phyloP scores from a whole-genome alignment of 2,888 invertebrate genomes.

The Eilema depressum region DNA sequence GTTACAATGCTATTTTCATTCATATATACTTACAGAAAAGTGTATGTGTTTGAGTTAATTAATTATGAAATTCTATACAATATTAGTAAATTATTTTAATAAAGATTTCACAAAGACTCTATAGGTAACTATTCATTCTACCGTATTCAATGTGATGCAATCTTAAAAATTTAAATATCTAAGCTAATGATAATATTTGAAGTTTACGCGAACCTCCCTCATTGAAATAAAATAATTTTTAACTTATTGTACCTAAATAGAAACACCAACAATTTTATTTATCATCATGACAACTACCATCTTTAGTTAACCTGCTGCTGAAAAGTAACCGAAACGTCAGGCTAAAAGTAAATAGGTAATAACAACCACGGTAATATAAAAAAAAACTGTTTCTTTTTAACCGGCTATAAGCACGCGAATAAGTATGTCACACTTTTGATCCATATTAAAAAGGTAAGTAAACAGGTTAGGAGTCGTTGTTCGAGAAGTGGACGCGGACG shows the following conservation, averaged over 20 bases:
- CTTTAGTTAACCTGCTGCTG: too few species aligned
- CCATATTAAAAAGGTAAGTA: neutral
- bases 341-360: neutral
- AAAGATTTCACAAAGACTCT: neutral
- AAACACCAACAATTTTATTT: too few species aligned
- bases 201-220: too few species aligned
- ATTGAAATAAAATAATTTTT: too few species aligned
- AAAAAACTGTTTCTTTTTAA: neutral
- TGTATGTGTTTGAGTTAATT: neutral
- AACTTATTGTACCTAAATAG: too few species aligned
- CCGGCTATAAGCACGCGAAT: constrained; percentile 4
- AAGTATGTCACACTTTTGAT: constrained; percentile 8
- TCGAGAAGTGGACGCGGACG: neutral
- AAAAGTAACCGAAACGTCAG: too few species aligned
- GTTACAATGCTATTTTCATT: neutral
- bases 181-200: too few species aligned
- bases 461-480: constrained; percentile 14
- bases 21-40: neutral
- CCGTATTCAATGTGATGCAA: neutral
- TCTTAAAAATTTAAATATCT: neutral
- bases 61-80: neutral
- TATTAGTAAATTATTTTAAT: too few species aligned
- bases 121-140: neutral
- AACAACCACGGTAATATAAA: too few species aligned
- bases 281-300: too few species aligned